phyloP scores from a whole-genome alignment of 1,140 invertebrate genomes.

The Triops cancriformis region DNA sequence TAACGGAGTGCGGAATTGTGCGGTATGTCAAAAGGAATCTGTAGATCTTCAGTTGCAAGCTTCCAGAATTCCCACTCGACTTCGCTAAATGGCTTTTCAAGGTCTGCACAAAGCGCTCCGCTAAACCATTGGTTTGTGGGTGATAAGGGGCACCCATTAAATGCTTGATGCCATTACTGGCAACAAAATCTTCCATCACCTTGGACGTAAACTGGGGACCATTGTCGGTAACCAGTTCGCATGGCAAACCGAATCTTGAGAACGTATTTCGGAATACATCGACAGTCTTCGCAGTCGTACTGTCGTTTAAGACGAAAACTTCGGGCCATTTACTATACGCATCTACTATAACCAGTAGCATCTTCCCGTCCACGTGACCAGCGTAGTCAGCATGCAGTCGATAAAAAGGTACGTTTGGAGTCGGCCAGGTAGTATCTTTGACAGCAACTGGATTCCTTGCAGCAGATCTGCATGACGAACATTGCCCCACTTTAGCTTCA shows the following conservation, averaged over 20 bases:
- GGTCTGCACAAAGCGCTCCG: constrained; percentile 35
- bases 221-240: too few relatives aligned
- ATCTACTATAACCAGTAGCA: constrained; percentile 42
- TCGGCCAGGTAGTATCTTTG: constrained; percentile 19
- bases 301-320: constrained; percentile 30
- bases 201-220: too few relatives aligned
- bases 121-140: too few relatives aligned
- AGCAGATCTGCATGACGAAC: constrained; percentile 27
- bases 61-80: not conserved
- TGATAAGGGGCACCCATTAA: too few relatives aligned
- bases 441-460: constrained; percentile 15
- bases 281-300: constrained; percentile 18
- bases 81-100: constrained; percentile 35
- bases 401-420: constrained; percentile 19
- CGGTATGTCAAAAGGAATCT: constrained; percentile 23
- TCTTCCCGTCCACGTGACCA: constrained; percentile 37
- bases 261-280: constrained; percentile 36
- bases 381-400: constrained; percentile 40
- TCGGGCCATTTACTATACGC: constrained; percentile 43
- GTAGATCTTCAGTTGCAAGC: not conserved
- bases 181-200: too few relatives aligned
- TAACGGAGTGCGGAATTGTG: constrained; percentile 8
- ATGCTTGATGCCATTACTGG: too few relatives aligned
- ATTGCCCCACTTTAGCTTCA: constrained; percentile 32
- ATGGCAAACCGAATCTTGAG: constrained; percentile 38